Evolutionary conservation across 1,140 invertebrate genomes (phyloP).

Genomic region (Drosophila arizonae): DNA sequence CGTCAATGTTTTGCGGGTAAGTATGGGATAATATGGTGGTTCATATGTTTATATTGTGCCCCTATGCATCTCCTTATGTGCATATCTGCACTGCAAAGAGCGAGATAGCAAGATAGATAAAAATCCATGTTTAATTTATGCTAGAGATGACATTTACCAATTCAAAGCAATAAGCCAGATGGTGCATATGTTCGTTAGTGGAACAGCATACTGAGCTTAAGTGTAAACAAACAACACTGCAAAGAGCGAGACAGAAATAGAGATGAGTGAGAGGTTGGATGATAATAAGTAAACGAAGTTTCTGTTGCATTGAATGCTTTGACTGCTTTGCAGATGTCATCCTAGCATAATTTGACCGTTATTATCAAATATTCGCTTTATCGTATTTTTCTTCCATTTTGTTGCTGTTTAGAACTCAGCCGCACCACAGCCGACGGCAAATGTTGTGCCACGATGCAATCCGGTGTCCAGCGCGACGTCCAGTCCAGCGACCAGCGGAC

Average conservation of each 20-base stretch:
- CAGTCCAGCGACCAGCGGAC: slow-evolving; percentile 73
- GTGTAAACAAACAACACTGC: background rate
- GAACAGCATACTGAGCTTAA: background rate
- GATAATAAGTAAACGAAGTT: too few species aligned
- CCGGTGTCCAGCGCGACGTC: slow-evolving; percentile 2
- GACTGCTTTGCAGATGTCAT: background rate
- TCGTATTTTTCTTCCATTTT: background rate
- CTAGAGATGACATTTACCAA: background rate
- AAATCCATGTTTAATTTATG: background rate
- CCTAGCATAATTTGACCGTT: background rate
- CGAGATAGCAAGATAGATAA: too few species aligned
- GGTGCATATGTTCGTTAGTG: background rate
- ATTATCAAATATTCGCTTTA: background rate
- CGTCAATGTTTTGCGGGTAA: slow-evolving; percentile 66
- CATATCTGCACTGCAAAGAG: too few species aligned
- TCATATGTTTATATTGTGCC: background rate
- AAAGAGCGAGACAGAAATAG: background rate
- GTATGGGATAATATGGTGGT: background rate
- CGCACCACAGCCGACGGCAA: slow-evolving; percentile 24
- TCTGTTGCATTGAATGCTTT: too few species aligned
- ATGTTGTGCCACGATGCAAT: slow-evolving; percentile 32
- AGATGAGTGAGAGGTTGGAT: background rate
- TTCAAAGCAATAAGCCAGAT: too few species aligned
- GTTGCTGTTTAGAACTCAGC: slow-evolving; percentile 34
- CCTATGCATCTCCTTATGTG: background rate